These are phyloP conservation scores for Centrocercus urophasianus DNA, from an alignment of 2,113 vertebrate species.

Conservation along the genomic window DNA sequence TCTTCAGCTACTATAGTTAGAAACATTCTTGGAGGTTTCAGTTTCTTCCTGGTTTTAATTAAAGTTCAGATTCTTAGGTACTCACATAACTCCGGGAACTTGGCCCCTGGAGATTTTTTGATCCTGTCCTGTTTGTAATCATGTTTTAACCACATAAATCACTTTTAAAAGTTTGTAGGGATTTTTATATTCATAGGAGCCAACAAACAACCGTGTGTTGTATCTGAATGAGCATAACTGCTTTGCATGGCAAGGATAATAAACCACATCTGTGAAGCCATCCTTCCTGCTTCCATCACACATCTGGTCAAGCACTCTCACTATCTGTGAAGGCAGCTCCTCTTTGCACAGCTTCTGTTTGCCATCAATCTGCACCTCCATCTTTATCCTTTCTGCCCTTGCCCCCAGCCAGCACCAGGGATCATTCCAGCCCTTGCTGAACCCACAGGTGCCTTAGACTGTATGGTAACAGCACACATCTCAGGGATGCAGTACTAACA, in stretches of 20 bases:
- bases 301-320: neutral
- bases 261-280: conserved; percentile 6
- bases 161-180: neutral
- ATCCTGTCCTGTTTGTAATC: neutral
- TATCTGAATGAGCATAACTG: neutral
- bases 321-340: neutral
- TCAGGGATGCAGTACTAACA: neutral
- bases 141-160: conserved; percentile 8
- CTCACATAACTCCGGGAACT: neutral
- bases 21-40: neutral
- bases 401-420: neutral
- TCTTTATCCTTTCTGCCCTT: neutral
- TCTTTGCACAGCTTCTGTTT: neutral
- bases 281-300: neutral
- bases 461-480: conserved; percentile 3
- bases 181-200: neutral
- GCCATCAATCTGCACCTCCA: neutral
- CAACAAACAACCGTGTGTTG: neutral
- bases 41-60: conserved; percentile 5
- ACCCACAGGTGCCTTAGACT: neutral
- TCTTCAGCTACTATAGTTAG: neutral
- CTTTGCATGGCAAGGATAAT: neutral
- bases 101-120: neutral
- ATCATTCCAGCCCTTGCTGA: conserved; percentile 1
- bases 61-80: conserved; percentile 33